A percentile compares a stretch with the other conserved stretches of the same genome.
Conservation (phyloP, 2,797 vertebrate species). For the Capromys pilorides region DNA sequence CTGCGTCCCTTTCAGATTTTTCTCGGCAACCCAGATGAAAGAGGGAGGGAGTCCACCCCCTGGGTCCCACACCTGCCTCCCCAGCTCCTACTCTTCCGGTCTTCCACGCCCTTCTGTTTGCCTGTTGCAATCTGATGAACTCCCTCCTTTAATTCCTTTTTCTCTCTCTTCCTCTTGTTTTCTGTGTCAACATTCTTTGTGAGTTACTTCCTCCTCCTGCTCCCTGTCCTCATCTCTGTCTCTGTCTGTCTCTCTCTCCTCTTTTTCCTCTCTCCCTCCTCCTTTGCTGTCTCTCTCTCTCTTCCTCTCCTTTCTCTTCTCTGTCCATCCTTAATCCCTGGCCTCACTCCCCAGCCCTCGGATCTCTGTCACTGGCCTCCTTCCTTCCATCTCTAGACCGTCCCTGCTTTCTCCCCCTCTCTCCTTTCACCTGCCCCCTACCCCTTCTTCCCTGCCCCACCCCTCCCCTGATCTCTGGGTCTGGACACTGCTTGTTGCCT, state of each 20-base stretch:
- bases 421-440: not conserved
- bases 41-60: not conserved
- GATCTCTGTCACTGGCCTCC: too few relatives aligned
- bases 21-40: constrained; percentile 42
- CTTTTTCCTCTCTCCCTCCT: not conserved
- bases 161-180: not conserved
- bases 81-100: not conserved
- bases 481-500: not conserved
- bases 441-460: too few relatives aligned
- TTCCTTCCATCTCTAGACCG: not conserved
- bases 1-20: not conserved
- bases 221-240: not conserved
- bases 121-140: not conserved
- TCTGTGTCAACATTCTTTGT: not conserved
- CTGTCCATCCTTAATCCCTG: too few relatives aligned
- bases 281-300: too few relatives aligned
- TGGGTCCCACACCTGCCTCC: not conserved
- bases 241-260: too few relatives aligned
- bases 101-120: accelerated
- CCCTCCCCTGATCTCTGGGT: not conserved
- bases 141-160: not conserved
- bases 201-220: not conserved
- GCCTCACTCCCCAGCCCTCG: too few relatives aligned
- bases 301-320: not conserved
- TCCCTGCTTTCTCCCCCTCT: not conserved